Evolutionary conservation across 2,113 vertebrate species (phyloP).

Genomic region (Theristicus caerulescens): DNA sequence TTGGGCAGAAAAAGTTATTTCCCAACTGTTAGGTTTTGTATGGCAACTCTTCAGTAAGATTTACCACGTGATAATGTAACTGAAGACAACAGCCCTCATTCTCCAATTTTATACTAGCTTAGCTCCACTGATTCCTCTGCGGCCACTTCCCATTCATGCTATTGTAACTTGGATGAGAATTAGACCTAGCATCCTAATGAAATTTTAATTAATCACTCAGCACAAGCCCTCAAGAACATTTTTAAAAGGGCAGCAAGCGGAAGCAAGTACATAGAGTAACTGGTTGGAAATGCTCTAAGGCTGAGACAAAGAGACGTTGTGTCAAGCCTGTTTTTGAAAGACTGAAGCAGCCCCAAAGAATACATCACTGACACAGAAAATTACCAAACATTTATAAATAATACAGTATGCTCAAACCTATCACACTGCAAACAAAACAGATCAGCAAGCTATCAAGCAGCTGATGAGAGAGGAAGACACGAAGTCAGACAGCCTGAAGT

Average conservation of each 20-base stretch:
- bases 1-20: neutral
- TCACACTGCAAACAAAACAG: conserved; percentile 60
- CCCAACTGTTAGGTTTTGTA: neutral
- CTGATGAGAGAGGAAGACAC: conserved; percentile 20
- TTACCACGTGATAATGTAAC: neutral
- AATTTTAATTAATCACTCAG: conserved; percentile 22
- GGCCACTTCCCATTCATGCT: neutral
- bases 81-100: neutral
- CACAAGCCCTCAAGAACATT: neutral
- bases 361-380: conserved; percentile 53
- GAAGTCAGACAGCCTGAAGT: conserved; percentile 22
- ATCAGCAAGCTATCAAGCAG: conserved; percentile 43
- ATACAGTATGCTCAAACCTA: conserved; percentile 51
- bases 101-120: neutral
- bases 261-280: neutral
- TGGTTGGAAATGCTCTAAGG: neutral
- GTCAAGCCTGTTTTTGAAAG: neutral
- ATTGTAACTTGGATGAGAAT: neutral
- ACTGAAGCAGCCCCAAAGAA: conserved; percentile 21
- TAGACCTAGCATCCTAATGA: neutral
- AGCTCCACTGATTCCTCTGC: neutral
- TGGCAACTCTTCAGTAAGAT: neutral
- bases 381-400: conserved; percentile 62
- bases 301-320: neutral
- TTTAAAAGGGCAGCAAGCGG: neutral